Conservation (phyloP, 2,888 invertebrate species). For the Apantesis nais region DNA sequence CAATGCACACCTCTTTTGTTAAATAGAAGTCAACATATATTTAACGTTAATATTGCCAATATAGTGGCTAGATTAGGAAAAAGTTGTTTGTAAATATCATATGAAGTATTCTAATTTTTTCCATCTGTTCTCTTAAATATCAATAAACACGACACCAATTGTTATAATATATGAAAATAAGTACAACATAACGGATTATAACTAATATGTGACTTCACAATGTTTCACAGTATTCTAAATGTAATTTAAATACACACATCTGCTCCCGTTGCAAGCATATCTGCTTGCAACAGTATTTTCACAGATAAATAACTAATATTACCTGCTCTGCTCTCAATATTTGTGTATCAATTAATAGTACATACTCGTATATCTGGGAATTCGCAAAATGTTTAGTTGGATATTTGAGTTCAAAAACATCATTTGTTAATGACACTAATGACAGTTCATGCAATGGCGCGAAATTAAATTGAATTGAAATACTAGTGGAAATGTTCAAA, state of each 20-base stretch:
- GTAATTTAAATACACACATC: neutral
- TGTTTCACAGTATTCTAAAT: no score
- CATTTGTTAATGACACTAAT: neutral
- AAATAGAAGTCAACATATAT: neutral
- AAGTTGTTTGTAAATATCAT: no score
- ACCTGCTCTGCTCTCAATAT: neutral
- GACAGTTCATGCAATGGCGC: neutral
- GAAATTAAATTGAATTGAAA: no score
- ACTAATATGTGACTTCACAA: slow-evolving; percentile 1
- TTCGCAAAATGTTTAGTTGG: no score
- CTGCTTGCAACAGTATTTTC: neutral
- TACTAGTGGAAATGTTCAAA: slow-evolving; percentile 38
- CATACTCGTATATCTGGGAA: no score
- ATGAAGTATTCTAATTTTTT: neutral
- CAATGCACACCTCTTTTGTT: no score
- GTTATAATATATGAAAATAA: neutral
- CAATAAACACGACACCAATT: neutral
- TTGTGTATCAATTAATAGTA: neutral
- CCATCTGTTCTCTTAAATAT: neutral
- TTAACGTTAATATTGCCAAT: neutral
- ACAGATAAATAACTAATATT: neutral
- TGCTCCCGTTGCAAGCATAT: neutral
- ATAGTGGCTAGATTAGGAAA: no score
- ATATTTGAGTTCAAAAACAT: no score
- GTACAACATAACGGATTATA: neutral